Base-by-base conservation (phyloP, 2,113 vertebrate species). In the Scomber japonicus region DNA sequence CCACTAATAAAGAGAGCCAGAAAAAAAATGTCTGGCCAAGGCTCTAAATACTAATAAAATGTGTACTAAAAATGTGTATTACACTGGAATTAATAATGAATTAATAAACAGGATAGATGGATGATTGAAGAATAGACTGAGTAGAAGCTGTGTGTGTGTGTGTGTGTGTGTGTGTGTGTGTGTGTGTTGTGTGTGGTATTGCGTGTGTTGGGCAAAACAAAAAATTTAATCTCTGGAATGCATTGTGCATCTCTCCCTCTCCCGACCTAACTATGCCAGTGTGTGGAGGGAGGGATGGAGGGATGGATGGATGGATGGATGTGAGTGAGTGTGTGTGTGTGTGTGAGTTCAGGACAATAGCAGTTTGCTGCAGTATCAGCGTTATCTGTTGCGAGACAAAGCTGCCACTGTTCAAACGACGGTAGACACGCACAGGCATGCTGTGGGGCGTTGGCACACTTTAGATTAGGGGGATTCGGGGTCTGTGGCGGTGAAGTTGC, bases 191-290 rank as follows among this genome's bases (percentile, higher is more conserved):
- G 72, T 71, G 46, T 55, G 74, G 35, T 66, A 17, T 30, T 69
- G 60, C 74, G 77, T 74, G 53, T 74, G 75, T 72, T 80, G 72
- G 75, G 54, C 82, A 90, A 85, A 90, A 91, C 77, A 77, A 61
- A 87, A 82, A 86, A 84, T 84, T 17, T 87, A 87, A 93, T 93
- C 88, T 89, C 90, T 91, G 93, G 93, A 91, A 91, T 94, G 92
- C 88, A 90, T 91, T 89, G 88, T 87, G 86, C 76, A 90, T 90
- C 84, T 78, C 80, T 90, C 80, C 86, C 81, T 90, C 80, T 88
- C 60, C 0, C 75, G 5, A 78, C 72, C 82, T 60, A 71, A 75
- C 88, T 81, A 83, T 88, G 88, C 82, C 84, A 82, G 72, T 54
- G 69, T 86, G 72, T 75, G 65, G 73, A 79, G 64, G 67, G 80